Conservation (phyloP, 2,888 invertebrate species). For the Zaprionus bogoriensis region DNA sequence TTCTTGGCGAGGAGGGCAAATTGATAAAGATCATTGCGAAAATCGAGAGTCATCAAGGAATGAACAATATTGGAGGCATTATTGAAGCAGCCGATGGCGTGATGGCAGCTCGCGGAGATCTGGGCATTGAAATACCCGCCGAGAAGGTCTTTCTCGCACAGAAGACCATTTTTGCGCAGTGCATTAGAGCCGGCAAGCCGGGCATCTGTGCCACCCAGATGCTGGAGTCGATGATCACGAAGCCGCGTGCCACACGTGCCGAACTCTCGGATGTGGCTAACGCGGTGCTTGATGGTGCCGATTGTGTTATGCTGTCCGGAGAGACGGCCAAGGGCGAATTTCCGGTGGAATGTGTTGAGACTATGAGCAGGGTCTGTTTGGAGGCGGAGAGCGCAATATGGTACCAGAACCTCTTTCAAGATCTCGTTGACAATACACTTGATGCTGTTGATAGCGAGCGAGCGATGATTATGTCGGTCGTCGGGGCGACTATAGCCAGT, state of each 20-base stretch:
- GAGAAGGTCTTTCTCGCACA: slow-evolving; percentile 98
- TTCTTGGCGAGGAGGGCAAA: slow-evolving; percentile 93
- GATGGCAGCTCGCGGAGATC: slow-evolving; percentile 99
- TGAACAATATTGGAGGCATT: slow-evolving; percentile 95
- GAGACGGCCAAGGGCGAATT: slow-evolving; percentile 99
- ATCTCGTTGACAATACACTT: slow-evolving; percentile 84
- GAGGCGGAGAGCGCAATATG: slow-evolving; percentile 98
- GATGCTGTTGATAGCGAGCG: slow-evolving; percentile 92
- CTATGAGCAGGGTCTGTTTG: slow-evolving; percentile 95
- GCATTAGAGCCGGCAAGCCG: slow-evolving; percentile 96
- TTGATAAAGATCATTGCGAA: slow-evolving; percentile 97
- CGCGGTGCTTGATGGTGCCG: slow-evolving; percentile 97
- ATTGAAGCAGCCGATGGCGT: slow-evolving; percentile 96
- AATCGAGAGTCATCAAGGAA: slow-evolving; percentile 98
- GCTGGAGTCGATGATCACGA: slow-evolving; percentile 98
- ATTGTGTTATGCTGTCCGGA: slow-evolving; percentile 98
- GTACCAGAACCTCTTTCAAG: slow-evolving; percentile 93
- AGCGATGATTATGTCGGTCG: slow-evolving; percentile 94
- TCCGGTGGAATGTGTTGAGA: slow-evolving; percentile 92
- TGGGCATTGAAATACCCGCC: slow-evolving; percentile 98
- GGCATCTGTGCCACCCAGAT: slow-evolving; percentile 99
- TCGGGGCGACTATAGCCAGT: slow-evolving; percentile 94
- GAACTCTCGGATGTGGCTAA: slow-evolving; percentile 98
- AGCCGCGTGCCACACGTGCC: slow-evolving; percentile 96
- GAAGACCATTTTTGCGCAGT: slow-evolving; percentile 97